Conservation (phyloP, 1,140 invertebrate genomes). For the Diorhabda elongata region DNA sequence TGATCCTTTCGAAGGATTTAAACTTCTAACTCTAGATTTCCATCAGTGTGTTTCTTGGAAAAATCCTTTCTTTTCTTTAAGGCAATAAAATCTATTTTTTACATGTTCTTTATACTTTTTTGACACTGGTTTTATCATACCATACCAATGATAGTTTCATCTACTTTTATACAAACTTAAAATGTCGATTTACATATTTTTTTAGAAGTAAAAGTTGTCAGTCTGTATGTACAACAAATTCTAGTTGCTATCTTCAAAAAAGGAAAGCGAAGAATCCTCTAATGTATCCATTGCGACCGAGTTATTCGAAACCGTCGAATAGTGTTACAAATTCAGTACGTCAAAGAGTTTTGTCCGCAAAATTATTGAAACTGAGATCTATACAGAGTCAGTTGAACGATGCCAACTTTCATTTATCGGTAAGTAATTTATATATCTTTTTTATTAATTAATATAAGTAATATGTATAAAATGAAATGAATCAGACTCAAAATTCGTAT, state of each 20-base stretch:
- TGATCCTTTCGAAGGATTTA: too few species aligned
- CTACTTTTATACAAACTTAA: too few species aligned
- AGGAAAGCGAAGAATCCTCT: conserved; percentile 42
- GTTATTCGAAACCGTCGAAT: conserved; percentile 21
- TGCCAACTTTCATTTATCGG: conserved; percentile 71
- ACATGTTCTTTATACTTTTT: too few species aligned
- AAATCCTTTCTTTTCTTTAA: too few species aligned
- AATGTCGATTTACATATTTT: neutral
- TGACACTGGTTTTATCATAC: too few species aligned
- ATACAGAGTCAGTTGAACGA: conserved; percentile 75
- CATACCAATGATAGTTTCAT: too few species aligned
- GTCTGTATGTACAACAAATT: conserved; percentile 43
- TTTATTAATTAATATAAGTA: neutral
- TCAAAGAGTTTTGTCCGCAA: conserved; percentile 70
- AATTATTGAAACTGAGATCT: conserved; percentile 67
- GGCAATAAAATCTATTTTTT: too few species aligned
- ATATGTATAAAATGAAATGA: conserved; percentile 3
- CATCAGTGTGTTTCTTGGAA: too few species aligned
- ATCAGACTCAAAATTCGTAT: neutral
- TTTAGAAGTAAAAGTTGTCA: conserved; percentile 41
- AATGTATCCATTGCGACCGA: conserved; percentile 26
- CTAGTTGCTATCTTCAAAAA: conserved; percentile 43
- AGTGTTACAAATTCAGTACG: conserved; percentile 47
- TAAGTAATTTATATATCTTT: conserved; percentile 40
- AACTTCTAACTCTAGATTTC: too few species aligned